A percentile compares a stretch with the other conserved stretches of the same genome.
Evolutionary conservation across 2,113 vertebrate genomes (phyloP).

Genomic region (Cyprinodon tularosa): DNA sequence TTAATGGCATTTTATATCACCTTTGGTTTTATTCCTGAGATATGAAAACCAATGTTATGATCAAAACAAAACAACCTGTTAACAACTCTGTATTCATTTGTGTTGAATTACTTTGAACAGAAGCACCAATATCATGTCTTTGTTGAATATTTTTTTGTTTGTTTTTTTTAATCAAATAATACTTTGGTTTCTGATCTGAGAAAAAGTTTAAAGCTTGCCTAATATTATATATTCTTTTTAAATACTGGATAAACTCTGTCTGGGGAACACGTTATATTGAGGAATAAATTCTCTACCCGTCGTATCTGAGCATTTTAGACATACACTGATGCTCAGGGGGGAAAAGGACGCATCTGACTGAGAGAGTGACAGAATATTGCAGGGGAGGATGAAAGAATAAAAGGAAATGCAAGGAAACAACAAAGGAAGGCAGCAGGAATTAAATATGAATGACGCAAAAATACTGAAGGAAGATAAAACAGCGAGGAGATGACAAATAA

Average conservation of each 20-base stretch:
- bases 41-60: neutral
- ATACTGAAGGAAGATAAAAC: constrained; percentile 34
- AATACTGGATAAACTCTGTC: neutral
- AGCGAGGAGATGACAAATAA: constrained; percentile 26
- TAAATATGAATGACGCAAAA: constrained; percentile 37
- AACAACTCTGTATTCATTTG: neutral
- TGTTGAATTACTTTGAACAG: neutral
- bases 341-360: constrained; percentile 4
- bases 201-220: neutral
- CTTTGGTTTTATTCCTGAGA: neutral
- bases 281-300: constrained; percentile 7
- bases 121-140: neutral
- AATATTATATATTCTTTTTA: neutral
- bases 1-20: neutral
- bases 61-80: neutral
- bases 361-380: constrained; percentile 30
- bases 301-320: constrained; percentile 13
- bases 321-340: constrained; percentile 1
- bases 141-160: neutral
- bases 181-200: neutral
- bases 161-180: neutral
- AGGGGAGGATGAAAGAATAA: constrained; percentile 55
- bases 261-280: neutral
- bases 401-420: constrained; percentile 20
- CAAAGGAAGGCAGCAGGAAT: constrained; percentile 33